A percentile compares a stretch with the other conserved stretches of the same genome.
Conservation (phyloP, 2,113 vertebrate genomes). For the Orycteropus afer region DNA sequence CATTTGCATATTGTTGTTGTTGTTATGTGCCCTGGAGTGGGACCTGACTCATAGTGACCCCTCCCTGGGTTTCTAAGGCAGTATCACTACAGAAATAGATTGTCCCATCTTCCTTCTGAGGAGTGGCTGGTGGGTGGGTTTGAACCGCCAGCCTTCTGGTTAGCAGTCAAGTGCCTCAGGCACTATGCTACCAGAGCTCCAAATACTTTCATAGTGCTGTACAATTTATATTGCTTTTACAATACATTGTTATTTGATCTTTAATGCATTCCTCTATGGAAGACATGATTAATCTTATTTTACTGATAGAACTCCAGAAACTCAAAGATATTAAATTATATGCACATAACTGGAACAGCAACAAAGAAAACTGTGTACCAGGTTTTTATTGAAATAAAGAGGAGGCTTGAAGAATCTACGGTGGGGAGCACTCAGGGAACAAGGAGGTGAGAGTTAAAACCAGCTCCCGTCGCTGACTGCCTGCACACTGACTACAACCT, state of each 20-base stretch:
- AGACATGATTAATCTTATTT: neutral
- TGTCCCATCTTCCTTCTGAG: too few relatives aligned
- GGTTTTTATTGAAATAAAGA: neutral
- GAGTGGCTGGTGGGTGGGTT: too few relatives aligned
- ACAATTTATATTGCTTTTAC: neutral
- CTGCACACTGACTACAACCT: neutral
- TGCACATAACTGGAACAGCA: neutral
- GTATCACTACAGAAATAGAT: too few relatives aligned
- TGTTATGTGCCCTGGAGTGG: too few relatives aligned
- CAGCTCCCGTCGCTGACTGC: neutral
- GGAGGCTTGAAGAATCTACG: neutral
- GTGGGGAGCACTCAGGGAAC: neutral
- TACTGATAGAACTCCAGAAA: neutral
- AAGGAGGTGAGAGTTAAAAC: neutral
- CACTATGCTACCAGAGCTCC: too few relatives aligned
- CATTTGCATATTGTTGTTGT: too few relatives aligned
- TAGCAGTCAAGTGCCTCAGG: too few relatives aligned
- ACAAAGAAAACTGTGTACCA: neutral
- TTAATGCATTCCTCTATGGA: neutral
- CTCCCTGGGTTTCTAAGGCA: too few relatives aligned
- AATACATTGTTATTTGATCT: neutral
- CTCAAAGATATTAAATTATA: neutral
- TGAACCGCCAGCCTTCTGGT: too few relatives aligned
- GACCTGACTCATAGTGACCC: too few relatives aligned
- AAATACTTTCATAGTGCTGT: neutral